phyloP scores from a whole-genome alignment of 2,888 invertebrate species.

The Auanema freiburgensis region DNA sequence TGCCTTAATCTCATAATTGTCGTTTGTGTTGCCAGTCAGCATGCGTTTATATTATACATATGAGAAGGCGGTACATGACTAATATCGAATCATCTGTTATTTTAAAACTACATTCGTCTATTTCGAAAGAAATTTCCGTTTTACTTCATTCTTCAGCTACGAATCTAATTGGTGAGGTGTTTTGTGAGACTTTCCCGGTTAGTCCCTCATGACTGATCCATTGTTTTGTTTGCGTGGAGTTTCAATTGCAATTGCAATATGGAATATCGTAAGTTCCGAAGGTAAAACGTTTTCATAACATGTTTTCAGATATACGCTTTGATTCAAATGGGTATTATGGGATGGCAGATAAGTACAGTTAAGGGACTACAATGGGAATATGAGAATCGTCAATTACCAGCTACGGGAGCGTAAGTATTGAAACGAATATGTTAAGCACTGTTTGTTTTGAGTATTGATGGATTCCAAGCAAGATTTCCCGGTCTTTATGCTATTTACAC shows the following conservation, averaged over 20 bases:
- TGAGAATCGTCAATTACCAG: constrained; percentile 58
- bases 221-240: constrained; percentile 49
- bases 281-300: background rate
- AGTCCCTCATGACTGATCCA: constrained; percentile 53
- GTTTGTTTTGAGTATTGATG: constrained; percentile 49
- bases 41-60: background rate
- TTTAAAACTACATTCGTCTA: constrained; percentile 5
- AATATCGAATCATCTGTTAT: constrained; percentile 2
- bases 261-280: constrained; percentile 53
- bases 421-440: background rate
- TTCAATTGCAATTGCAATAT: constrained; percentile 52
- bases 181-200: background rate
- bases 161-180: too few species aligned
- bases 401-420: constrained; percentile 48
- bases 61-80: constrained; percentile 1
- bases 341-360: constrained; percentile 59
- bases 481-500: constrained; percentile 60
- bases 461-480: constrained; percentile 60
- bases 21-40: too few species aligned
- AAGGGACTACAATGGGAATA: constrained; percentile 52
- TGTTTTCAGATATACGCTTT: constrained; percentile 54
- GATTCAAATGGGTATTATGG: constrained; percentile 59
- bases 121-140: background rate
- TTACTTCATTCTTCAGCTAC: background rate
- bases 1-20: background rate